Percentiles rank a stretch among this genome's conserved stretches.
These are phyloP conservation scores for Xestobium rufovillosum DNA, from an alignment of 2,888 invertebrate species.

Conservation along the genomic window DNA sequence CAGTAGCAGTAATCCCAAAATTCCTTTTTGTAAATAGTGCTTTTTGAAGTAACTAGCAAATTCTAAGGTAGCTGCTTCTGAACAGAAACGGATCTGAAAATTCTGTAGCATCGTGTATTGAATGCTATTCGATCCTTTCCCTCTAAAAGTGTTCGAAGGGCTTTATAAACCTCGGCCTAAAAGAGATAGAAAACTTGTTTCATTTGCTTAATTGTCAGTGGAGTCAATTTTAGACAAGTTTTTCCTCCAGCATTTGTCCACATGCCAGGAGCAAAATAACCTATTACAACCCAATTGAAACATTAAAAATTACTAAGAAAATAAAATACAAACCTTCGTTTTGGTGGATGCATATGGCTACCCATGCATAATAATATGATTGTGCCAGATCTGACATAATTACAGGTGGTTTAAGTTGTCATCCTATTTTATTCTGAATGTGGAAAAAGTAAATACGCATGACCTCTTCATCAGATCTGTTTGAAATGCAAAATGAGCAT, in stretches of 20 bases:
- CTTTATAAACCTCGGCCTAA: constrained; percentile 18
- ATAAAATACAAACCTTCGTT: no score
- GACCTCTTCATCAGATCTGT: no score
- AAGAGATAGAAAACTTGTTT: background rate
- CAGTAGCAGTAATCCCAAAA: constrained; percentile 25
- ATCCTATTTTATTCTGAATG: no score
- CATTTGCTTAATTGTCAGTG: constrained; percentile 20
- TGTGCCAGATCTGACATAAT: no score
- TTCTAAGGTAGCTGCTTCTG: constrained; percentile 18
- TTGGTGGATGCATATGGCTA: no score
- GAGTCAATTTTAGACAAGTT: constrained; percentile 20
- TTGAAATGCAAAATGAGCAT: no score
- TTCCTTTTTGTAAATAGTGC: constrained; percentile 16
- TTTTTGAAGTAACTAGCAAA: constrained; percentile 21
- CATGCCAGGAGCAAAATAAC: constrained; percentile 27
- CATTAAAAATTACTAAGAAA: no score
- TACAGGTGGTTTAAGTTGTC: no score
- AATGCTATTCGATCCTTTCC: constrained; percentile 20
- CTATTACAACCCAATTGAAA: no score
- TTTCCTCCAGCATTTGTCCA: constrained; percentile 25
- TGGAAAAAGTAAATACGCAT: no score
- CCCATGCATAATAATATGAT: no score
- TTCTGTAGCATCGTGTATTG: constrained; percentile 12
- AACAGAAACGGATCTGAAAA: constrained; percentile 11
- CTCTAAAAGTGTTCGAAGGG: constrained; percentile 16